phyloP scores from a whole-genome alignment of 2,797 vertebrate genomes.

The Serranus cabrilla region DNA sequence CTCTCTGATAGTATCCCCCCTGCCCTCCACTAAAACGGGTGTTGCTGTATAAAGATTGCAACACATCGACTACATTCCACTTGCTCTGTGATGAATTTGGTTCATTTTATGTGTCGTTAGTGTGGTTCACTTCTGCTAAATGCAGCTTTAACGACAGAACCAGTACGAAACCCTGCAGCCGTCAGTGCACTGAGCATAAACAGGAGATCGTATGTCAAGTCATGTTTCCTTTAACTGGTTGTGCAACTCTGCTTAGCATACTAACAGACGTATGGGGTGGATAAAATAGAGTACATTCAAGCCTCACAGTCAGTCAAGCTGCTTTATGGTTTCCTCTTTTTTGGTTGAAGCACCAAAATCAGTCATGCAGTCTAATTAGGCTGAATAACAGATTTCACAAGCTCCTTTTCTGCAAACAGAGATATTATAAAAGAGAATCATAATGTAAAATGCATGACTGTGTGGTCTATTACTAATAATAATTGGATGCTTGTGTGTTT shows the following conservation, averaged over 20 bases:
- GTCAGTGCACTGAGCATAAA: conserved; percentile 20
- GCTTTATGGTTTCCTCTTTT: background rate
- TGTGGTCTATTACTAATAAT: conserved; percentile 1
- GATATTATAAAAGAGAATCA: background rate
- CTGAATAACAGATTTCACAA: background rate
- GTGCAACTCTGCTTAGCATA: conserved; percentile 39
- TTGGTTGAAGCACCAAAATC: background rate
- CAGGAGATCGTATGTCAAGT: conserved; percentile 54
- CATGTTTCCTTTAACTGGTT: conserved; percentile 52
- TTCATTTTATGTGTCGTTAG: background rate
- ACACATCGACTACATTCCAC: background rate
- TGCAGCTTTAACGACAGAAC: background rate
- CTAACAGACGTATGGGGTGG: conserved; percentile 1
- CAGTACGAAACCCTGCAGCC: conserved; percentile 4
- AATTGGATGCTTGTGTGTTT: background rate
- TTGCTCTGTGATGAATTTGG: background rate
- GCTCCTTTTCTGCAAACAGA: background rate
- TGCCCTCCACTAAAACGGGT: background rate
- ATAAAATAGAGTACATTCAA: conserved; percentile 10
- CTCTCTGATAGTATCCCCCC: background rate
- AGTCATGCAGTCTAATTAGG: conserved; percentile 9
- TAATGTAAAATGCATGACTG: conserved; percentile 2
- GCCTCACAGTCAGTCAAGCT: background rate
- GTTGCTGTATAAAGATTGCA: background rate
- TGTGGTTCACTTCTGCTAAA: background rate